phyloP scores from a whole-genome alignment of 2,797 vertebrate genomes.

The Falco cherrug region DNA sequence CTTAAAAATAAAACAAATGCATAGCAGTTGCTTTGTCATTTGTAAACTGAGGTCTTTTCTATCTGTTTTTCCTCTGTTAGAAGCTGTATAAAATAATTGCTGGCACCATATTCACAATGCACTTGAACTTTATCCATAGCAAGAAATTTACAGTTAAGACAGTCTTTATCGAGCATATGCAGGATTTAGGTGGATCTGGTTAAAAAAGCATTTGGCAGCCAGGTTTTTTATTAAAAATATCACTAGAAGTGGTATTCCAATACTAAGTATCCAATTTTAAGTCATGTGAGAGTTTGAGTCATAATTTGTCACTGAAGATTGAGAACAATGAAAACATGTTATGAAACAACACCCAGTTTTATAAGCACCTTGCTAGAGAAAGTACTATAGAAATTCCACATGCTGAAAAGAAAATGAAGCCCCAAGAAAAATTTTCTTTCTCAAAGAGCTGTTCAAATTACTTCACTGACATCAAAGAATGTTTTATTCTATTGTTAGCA shows the following conservation, averaged over 20 bases:
- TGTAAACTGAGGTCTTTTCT: background rate
- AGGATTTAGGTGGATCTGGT: background rate
- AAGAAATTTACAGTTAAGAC: background rate
- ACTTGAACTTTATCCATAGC: background rate
- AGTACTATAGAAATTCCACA: background rate
- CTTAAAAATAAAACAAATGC: background rate
- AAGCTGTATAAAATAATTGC: background rate
- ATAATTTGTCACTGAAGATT: background rate
- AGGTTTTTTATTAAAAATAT: background rate
- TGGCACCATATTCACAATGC: background rate
- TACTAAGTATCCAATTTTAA: background rate
- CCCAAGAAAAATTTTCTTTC: background rate
- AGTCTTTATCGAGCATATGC: background rate
- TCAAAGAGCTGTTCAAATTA: background rate
- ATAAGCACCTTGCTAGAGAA: background rate
- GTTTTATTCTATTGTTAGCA: background rate
- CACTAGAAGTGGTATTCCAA: background rate
- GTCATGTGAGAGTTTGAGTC: background rate
- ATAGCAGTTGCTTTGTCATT: background rate
- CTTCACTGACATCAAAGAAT: background rate
- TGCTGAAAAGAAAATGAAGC: background rate
- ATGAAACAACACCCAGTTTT: background rate
- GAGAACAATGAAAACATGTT: background rate
- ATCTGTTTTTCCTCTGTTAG: background rate
- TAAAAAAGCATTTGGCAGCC: background rate